Evolutionary conservation across 2,113 vertebrate species (phyloP).

Genomic region (Poeciliopsis turrubarensis): DNA sequence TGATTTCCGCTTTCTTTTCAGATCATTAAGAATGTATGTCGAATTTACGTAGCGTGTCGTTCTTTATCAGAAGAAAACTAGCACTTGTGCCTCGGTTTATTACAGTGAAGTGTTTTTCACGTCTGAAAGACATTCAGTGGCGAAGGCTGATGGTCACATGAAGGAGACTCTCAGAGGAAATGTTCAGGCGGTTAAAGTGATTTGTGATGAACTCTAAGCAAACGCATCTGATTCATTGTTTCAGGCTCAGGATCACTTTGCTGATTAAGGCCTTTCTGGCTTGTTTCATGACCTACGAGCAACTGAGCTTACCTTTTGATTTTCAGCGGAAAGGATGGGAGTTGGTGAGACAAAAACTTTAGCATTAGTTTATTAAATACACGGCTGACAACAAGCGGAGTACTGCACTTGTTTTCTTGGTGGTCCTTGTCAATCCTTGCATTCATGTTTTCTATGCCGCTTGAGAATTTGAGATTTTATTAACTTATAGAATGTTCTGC

Average conservation of each 20-base stretch:
- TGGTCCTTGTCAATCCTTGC: slow-evolving; percentile 9
- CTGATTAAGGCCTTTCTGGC: too few relatives aligned
- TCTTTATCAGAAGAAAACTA: background rate
- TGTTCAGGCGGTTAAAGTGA: background rate
- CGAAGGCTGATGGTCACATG: background rate
- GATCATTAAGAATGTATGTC: background rate
- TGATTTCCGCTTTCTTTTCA: background rate
- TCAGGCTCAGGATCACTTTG: too few relatives aligned
- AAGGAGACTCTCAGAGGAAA: background rate
- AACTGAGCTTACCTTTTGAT: slow-evolving; percentile 36
- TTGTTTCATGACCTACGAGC: background rate
- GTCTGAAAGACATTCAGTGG: background rate
- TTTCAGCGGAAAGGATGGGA: slow-evolving; percentile 81
- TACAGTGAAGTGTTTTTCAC: background rate
- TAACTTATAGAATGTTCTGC: too few relatives aligned
- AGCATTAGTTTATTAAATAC: slow-evolving; percentile 6
- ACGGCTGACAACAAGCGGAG: slow-evolving; percentile 14
- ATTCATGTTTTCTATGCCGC: too few relatives aligned
- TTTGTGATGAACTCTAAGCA: background rate
- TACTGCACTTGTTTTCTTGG: slow-evolving; percentile 24
- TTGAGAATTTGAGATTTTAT: too few relatives aligned
- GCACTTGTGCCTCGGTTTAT: background rate
- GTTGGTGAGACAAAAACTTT: slow-evolving; percentile 74
- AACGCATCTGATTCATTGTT: background rate
- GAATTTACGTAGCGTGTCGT: background rate